Conservation (phyloP, 2,113 vertebrate genomes). For the Bungarus multicinctus region DNA sequence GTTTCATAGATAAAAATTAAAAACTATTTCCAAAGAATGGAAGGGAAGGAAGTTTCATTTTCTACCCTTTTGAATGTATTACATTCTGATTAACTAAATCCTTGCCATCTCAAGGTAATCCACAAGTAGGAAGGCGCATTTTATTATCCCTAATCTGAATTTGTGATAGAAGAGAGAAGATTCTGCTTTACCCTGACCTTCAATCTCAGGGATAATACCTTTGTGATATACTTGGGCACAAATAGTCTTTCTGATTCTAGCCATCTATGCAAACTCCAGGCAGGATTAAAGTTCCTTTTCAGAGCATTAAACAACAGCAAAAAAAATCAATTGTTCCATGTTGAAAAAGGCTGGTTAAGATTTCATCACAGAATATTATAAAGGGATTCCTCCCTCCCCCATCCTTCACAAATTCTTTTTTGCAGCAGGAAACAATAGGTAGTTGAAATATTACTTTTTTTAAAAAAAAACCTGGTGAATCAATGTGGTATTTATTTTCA, state of each 20-base stretch:
- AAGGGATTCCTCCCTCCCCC: not conserved
- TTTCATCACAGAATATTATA: not conserved
- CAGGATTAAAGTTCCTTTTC: not conserved
- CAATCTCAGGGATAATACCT: constrained; percentile 24
- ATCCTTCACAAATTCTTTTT: constrained; percentile 10
- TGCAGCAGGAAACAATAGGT: constrained; percentile 42
- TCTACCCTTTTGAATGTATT: constrained; percentile 15
- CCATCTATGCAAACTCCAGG: accelerated
- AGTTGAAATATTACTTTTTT: constrained; percentile 42
- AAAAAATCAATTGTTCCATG: not conserved
- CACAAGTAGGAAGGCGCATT: not conserved
- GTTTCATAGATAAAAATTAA: constrained; percentile 14
- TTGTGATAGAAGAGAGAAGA: not conserved
- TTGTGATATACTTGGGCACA: constrained; percentile 2
- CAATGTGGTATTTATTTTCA: constrained; percentile 17
- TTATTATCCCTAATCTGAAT: constrained; percentile 19
- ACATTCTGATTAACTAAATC: constrained; percentile 2
- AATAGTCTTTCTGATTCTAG: not conserved
- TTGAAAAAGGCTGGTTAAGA: constrained; percentile 20
- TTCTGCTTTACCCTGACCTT: not conserved
- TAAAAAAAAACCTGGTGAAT: constrained; percentile 34
- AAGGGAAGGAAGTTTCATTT: constrained; percentile 5
- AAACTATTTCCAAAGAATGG: not conserved
- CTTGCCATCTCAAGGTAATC: constrained; percentile 30
- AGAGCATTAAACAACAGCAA: not conserved